Percentiles rank a stretch among this genome's conserved stretches.
Evolutionary conservation across 2,797 vertebrate genomes (phyloP).

Genomic region (Babyrousa celebensis): DNA sequence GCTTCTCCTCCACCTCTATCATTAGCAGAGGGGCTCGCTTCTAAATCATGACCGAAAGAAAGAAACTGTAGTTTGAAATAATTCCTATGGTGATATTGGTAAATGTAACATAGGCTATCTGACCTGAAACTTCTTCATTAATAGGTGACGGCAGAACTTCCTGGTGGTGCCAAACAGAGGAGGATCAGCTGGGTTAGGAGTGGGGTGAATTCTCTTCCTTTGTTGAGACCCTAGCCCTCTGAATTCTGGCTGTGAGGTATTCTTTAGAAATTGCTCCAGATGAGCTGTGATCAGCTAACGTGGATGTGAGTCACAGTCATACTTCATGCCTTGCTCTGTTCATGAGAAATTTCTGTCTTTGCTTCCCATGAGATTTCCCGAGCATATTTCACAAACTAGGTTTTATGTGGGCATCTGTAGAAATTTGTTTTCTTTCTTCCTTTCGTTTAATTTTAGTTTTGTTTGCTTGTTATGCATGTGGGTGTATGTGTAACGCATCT

Average conservation of each 20-base stretch:
- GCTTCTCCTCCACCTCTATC: neutral
- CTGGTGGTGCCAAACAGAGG: fast-evolving
- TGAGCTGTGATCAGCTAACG: neutral
- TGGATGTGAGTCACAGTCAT: neutral
- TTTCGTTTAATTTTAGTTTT: neutral
- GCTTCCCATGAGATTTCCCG: neutral
- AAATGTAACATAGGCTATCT: neutral
- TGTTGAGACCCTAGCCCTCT: neutral
- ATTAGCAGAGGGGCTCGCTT: neutral
- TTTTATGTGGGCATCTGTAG: neutral
- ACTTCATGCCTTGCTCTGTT: neutral
- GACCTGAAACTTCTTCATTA: neutral
- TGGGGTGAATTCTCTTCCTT: neutral
- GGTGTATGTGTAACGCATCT: neutral
- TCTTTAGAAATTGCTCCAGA: neutral
- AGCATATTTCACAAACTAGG: neutral
- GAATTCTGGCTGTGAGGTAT: neutral
- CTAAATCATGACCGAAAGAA: neutral
- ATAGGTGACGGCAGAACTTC: neutral
- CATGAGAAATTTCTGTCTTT: neutral
- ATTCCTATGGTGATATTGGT: neutral
- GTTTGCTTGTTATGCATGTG: neutral
- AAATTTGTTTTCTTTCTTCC: neutral
- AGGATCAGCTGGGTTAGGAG: neutral
- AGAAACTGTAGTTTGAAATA: neutral